Percentiles rank a stretch among this genome's conserved stretches.
Conservation (phyloP, 1,140 invertebrate species). For the Probaryconus sp. region DNA sequence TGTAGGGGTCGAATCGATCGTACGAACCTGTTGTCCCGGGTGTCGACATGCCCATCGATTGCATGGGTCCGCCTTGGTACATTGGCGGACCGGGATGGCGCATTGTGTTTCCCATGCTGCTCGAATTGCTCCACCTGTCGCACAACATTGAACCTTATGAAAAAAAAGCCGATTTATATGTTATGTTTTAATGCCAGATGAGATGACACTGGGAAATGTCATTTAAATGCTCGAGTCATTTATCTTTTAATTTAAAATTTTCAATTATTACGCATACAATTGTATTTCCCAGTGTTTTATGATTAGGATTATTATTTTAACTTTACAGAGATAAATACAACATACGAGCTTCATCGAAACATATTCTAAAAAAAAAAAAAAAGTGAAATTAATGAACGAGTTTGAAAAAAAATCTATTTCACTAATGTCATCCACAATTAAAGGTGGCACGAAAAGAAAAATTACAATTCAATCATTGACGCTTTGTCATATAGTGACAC, state of each 20-base stretch:
- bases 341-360: too few relatives aligned
- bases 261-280: too few relatives aligned
- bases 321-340: too few relatives aligned
- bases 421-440: not conserved
- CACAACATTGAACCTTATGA: conserved; percentile 60
- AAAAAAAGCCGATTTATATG: conserved; percentile 51
- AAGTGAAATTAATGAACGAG: too few relatives aligned
- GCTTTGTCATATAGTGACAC: conserved; percentile 10
- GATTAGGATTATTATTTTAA: too few relatives aligned
- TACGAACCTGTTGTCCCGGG: conserved; percentile 73
- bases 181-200: conserved; percentile 18
- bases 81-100: conserved; percentile 74
- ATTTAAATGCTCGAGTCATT: too few relatives aligned
- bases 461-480: conserved; percentile 7
- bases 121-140: conserved; percentile 75
- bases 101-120: conserved; percentile 72
- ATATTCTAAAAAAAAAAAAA: too few relatives aligned
- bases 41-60: conserved; percentile 71
- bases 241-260: too few relatives aligned
- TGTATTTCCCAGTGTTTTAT: too few relatives aligned
- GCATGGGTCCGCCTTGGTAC: conserved; percentile 74
- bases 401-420: too few relatives aligned
- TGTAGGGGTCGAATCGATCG: conserved; percentile 76
- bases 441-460: not conserved
- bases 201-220: too few relatives aligned